Evolutionary conservation across 2,888 invertebrate genomes (phyloP).

Genomic region (Synanthedon tipuliformis): DNA sequence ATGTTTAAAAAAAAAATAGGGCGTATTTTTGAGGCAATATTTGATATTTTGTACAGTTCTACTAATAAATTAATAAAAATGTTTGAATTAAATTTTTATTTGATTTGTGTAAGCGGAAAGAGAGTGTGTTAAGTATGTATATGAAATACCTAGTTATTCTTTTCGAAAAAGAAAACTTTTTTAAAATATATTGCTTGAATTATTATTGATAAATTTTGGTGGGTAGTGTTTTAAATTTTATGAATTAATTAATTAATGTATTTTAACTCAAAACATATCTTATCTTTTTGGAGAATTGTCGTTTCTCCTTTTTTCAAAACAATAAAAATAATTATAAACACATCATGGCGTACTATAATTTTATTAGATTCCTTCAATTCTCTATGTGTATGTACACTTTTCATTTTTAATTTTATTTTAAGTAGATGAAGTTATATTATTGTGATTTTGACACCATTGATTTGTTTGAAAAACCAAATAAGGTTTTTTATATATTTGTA

Average conservation of each 20-base stretch:
- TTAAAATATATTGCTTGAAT: conserved; percentile 36
- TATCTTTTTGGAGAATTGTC: too few relatives aligned
- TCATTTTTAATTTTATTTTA: conserved; percentile 5
- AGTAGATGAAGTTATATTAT: conserved; percentile 20
- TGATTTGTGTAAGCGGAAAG: conserved; percentile 19
- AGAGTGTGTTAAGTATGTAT: conserved; percentile 19
- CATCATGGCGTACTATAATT: too few relatives aligned
- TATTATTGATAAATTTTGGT: not conserved
- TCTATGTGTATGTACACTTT: not conserved
- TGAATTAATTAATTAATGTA: too few relatives aligned
- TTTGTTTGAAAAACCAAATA: conserved; percentile 39
- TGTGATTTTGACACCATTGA: conserved; percentile 67
- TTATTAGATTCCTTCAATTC: too few relatives aligned
- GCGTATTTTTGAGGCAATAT: conserved; percentile 22
- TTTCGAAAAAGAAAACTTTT: conserved; percentile 65
- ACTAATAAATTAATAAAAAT: conserved; percentile 29
- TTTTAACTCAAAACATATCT: too few relatives aligned
- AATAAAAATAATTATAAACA: too few relatives aligned
- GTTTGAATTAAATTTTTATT: conserved; percentile 32
- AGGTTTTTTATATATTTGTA: conserved; percentile 26
- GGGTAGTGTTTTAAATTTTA: too few relatives aligned
- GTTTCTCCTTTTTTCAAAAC: too few relatives aligned
- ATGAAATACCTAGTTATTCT: conserved; percentile 54
- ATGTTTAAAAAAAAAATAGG: conserved; percentile 13
- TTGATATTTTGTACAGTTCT: conserved; percentile 26